Evolutionary conservation across 2,113 vertebrate genomes (phyloP).

Genomic region (Vulpes vulpes): DNA sequence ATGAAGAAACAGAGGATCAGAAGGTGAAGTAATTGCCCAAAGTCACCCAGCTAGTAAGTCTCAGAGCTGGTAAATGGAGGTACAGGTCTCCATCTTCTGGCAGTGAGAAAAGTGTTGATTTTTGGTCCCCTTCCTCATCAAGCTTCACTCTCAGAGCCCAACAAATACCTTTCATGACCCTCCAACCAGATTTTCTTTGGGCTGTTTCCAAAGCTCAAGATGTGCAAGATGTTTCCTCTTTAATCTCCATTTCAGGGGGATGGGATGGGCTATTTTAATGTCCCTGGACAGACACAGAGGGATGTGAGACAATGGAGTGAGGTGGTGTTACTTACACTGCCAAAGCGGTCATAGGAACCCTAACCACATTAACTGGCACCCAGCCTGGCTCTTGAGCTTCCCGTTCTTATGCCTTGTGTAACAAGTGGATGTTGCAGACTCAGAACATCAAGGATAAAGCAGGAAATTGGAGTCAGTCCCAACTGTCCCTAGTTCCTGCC

Average conservation of each 20-base stretch:
- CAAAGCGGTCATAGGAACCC: background rate
- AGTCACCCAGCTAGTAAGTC: background rate
- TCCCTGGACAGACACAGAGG: background rate
- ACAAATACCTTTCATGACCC: background rate
- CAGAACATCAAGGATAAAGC: background rate
- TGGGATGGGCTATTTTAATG: background rate
- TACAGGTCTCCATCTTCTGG: background rate
- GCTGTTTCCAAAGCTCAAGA: constrained; percentile 8
- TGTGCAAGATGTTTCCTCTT: background rate
- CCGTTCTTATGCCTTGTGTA: background rate
- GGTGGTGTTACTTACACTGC: background rate
- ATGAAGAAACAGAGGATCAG: background rate
- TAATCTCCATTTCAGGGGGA: background rate
- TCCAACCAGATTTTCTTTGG: background rate
- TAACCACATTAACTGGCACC: background rate
- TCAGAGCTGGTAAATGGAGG: background rate
- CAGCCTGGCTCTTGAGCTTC: background rate
- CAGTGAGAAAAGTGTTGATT: background rate
- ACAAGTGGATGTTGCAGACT: background rate
- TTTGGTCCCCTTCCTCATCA: background rate
- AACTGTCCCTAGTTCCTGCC: background rate
- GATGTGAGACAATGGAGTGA: background rate
- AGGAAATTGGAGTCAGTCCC: background rate
- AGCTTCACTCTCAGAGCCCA: background rate
- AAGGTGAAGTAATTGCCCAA: background rate